Evolutionary conservation across 2,888 invertebrate species (phyloP), one percentile per base, ranked within the genome.

Genomic region (Euplexia lucipara): DNA sequence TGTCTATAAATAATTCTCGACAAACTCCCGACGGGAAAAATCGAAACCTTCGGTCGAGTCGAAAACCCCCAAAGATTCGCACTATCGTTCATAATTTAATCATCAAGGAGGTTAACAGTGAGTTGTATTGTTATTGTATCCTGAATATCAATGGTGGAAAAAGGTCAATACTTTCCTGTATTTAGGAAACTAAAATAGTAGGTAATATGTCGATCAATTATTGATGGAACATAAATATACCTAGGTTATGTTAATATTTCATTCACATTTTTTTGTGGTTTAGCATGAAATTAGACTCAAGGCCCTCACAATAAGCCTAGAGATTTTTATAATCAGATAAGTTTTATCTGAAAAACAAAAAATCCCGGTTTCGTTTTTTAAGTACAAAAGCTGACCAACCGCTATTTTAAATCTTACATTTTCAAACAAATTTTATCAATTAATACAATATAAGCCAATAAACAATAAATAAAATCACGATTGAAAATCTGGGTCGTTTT

Each of bases 1-100:
- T 59, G 70, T 71, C 72, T 75, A 84, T 87, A 86, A 86, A 86
- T 86, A 85, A 86, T 84, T 75, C 76, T 54, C 49, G 34, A 54
- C 58, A 42, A 73, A 75, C 37, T 83, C 83, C 81, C 82, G 62
- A 48, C 57, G 84, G 81, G 65, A 75, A 79, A 83, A 83, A 83
- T 84, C 79, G 79, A 81, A 83, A 70, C 79, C 77, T 77, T 62
- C 68, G 70, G 64, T 65, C n/a, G 42, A 58, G 32, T 54, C 56
- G 61, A 57, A 54, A 49, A 60, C 77, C 78, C 58, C 80, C 26
- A 41, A 68, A 62, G 67, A 63, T 67, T 69, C 53, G 51, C 65
- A 71, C 71, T 65, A 80, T 77, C 75, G 65, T 77, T 82, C 64
- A 80, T 80, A 76, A 74, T 79, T 76, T 65, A 76, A 42, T 63